Evolutionary conservation across 2,888 invertebrate species (phyloP), one percentile per base, ranked within the genome.

Genomic region (Drosophila meridiana): DNA sequence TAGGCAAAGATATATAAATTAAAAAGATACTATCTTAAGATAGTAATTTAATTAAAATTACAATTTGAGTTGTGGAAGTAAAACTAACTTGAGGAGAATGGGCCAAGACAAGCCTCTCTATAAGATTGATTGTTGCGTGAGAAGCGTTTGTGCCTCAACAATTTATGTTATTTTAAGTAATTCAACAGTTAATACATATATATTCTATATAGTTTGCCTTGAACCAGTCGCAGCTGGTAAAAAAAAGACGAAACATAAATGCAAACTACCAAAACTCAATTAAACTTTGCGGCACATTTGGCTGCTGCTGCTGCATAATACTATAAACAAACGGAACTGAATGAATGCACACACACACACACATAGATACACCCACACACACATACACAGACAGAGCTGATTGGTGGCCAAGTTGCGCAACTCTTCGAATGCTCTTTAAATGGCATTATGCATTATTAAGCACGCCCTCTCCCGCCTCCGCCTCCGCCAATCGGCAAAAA

Each of bases 201-300:
- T 28, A 38, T 45, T 28, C 4, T 28, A 45, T 53, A 42, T 13
- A 26, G 36, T 53, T 38, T 68, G 70, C 56, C 43, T 61, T 9
- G 28, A 56, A 52, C 8, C 53, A 43, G 60, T 48, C 61, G 58
- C 42, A 45, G 30, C 36, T 11, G 30, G 55, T 34, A 53, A 20
- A 36, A 47, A 34, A 14, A 59, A 45, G 50, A n/a, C 14, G 13
- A 8, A 8, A 14, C 43, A 40, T 32, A 45, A 20, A 61, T 38
- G 26, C 34, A 34, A 73, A 69, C 57, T 74, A 60, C 52, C 45
- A 56, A 69, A 83, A 86, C 77, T 79, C 77, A 83, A 86, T 88
- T 88, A 83, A 83, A 76, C 45, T 73, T 58, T 61, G 56, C 47
- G 48, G 57, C 69, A 59, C 74, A 76, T 72, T 73, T 56, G 59